Evolutionary conservation across 2,888 invertebrate species (phyloP).

Genomic region (Agrotis ipsilon): DNA sequence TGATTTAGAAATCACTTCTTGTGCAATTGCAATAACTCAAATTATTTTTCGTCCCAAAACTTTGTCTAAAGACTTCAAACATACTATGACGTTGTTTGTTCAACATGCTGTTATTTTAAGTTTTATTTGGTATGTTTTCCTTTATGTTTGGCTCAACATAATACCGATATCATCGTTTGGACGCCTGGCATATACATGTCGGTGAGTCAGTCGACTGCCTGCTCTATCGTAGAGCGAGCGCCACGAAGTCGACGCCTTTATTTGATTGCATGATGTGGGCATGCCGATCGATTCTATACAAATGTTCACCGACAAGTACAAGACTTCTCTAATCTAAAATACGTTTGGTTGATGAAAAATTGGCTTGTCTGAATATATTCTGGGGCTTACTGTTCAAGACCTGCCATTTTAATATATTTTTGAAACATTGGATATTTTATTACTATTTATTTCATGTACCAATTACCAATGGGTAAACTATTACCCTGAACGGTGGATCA

Average conservation of each 20-base stretch:
- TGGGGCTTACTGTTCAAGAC: not conserved
- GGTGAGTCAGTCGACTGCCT: constrained; percentile 29
- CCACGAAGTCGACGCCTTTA: not conserved
- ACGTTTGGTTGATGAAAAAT: not conserved
- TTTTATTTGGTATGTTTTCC: not conserved
- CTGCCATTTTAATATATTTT: not conserved
- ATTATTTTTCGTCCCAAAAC: not conserved
- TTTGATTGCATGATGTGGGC: constrained; percentile 48
- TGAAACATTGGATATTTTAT: too few species aligned
- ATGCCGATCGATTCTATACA: constrained; percentile 6
- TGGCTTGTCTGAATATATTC: not conserved
- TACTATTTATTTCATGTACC: constrained; percentile 33
- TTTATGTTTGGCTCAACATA: not conserved
- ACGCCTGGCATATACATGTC: constrained; percentile 25
- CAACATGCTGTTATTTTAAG: not conserved
- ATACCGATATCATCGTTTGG: constrained; percentile 23
- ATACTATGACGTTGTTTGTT: not conserved
- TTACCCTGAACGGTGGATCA: constrained; percentile 90
- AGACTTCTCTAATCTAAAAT: constrained; percentile 25
- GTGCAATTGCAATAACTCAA: not conserved
- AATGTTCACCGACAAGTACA: not conserved
- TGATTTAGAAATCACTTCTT: not conserved
- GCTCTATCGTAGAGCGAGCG: constrained; percentile 10
- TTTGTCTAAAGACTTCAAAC: not conserved
- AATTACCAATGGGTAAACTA: constrained; percentile 53